Percentiles rank a stretch among this genome's conserved stretches.
These are phyloP conservation scores for Zeugodacus cucurbitae DNA, from an alignment of 1,140 invertebrate genomes.

Conservation along the genomic window DNA sequence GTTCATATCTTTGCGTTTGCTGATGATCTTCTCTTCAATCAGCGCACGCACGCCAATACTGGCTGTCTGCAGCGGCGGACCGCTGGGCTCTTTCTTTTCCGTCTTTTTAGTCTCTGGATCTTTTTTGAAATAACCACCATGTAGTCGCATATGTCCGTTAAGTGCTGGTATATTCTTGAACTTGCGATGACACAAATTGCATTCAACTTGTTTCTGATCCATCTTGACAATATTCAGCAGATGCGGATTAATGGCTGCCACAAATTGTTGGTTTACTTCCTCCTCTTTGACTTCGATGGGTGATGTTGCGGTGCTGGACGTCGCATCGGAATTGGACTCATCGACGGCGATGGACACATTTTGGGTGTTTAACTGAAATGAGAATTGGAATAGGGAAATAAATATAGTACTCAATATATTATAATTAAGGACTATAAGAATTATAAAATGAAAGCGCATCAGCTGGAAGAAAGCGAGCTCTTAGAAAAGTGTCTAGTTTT, in stretches of 20 bases:
- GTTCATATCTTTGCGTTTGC: slow-evolving; percentile 72
- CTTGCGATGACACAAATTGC: slow-evolving; percentile 91
- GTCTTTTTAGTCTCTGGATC: slow-evolving; percentile 86
- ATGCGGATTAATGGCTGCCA: slow-evolving; percentile 63
- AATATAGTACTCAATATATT: too few species aligned
- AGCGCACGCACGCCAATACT: slow-evolving; percentile 87
- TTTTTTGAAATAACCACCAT: slow-evolving; percentile 97
- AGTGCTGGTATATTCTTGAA: slow-evolving; percentile 97
- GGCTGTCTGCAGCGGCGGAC: slow-evolving; percentile 86
- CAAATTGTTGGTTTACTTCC: slow-evolving; percentile 61
- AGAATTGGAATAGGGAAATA: neutral
- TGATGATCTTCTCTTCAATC: slow-evolving; percentile 93
- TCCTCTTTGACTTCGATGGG: slow-evolving; percentile 60
- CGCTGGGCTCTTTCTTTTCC: slow-evolving; percentile 83
- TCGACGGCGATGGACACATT: slow-evolving; percentile 62
- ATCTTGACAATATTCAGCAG: slow-evolving; percentile 68
- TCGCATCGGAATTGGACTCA: slow-evolving; percentile 59
- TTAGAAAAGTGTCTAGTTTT: too few species aligned
- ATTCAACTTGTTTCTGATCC: slow-evolving; percentile 87
- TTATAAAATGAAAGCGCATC: too few species aligned
- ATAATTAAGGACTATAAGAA: too few species aligned
- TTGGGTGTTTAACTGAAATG: slow-evolving; percentile 56
- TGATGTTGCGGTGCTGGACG: slow-evolving; percentile 42
- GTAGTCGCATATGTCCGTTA: slow-evolving; percentile 96
- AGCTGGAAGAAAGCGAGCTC: too few species aligned